Conservation (phyloP, 2,113 vertebrate species). For the Paralichthys olivaceus region DNA sequence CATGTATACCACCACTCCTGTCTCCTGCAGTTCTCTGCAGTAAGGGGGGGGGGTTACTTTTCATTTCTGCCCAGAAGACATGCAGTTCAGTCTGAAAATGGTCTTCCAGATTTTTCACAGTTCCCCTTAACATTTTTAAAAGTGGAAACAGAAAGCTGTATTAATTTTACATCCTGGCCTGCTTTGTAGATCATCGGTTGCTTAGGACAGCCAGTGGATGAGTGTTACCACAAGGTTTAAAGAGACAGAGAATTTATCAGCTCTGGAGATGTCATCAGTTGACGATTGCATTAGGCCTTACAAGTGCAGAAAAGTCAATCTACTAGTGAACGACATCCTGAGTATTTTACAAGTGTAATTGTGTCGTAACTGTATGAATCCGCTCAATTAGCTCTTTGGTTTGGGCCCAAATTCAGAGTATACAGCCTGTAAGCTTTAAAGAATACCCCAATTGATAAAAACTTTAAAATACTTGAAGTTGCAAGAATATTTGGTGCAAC, state of each 20-base stretch:
- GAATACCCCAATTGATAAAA: neutral
- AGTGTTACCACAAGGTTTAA: neutral
- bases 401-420: neutral
- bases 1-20: neutral
- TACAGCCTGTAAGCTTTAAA: neutral
- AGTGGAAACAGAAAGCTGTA: neutral
- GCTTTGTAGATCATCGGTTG: neutral
- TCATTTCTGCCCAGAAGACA: too few relatives aligned
- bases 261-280: neutral
- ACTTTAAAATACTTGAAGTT: too few relatives aligned
- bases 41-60: neutral
- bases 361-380: neutral
- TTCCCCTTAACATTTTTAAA: neutral
- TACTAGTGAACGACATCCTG: neutral
- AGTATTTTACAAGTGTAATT: neutral
- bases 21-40: neutral
- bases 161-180: neutral
- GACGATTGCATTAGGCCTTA: neutral
- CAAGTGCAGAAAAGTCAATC: neutral
- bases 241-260: neutral
- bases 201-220: neutral
- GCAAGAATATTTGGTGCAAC: neutral
- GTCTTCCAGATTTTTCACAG: neutral
- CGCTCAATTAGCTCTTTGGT: neutral
- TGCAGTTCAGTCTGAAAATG: neutral